phyloP scores from a whole-genome alignment of 1,140 invertebrate species.

The Penaeus vannamei region DNA sequence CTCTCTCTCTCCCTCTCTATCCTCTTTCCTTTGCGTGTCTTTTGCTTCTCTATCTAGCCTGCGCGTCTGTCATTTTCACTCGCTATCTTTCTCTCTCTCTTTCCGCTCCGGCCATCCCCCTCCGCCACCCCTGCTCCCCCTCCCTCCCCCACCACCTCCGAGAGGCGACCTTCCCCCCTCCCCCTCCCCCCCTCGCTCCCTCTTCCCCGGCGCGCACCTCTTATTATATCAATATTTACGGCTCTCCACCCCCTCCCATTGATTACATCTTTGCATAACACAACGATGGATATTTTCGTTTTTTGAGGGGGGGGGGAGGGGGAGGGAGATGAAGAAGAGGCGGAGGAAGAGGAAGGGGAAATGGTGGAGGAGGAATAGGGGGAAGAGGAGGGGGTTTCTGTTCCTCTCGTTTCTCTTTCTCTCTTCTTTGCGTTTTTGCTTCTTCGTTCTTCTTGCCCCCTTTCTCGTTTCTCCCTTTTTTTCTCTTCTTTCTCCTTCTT shows the following conservation, averaged over 20 bases:
- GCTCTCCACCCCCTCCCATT: not conserved
- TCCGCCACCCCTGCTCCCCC: not conserved
- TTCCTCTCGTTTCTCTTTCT: not conserved
- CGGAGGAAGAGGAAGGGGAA: not conserved
- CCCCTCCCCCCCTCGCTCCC: not conserved
- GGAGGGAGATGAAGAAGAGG: not conserved
- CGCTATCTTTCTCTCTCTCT: slow-evolving; percentile 25
- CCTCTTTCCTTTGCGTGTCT: not conserved
- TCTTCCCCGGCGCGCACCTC: too few species aligned
- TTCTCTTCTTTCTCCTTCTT: not conserved
- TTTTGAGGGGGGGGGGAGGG: not conserved
- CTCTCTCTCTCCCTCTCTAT: not conserved
- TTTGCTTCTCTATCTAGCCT: not conserved
- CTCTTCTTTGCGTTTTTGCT: not conserved
- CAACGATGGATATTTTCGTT: too few species aligned
- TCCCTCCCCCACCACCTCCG: not conserved
- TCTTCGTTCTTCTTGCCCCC: not conserved
- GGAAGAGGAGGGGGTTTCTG: not conserved
- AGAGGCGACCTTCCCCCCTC: not conserved
- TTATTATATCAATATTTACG: not conserved
- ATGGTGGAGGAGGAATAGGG: too few species aligned
- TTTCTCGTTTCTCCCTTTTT: not conserved
- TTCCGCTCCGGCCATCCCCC: not conserved
- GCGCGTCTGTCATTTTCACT: not conserved
- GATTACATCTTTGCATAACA: too few species aligned